phyloP scores from a whole-genome alignment of 2,888 invertebrate species.

The Drosophila monieri region DNA sequence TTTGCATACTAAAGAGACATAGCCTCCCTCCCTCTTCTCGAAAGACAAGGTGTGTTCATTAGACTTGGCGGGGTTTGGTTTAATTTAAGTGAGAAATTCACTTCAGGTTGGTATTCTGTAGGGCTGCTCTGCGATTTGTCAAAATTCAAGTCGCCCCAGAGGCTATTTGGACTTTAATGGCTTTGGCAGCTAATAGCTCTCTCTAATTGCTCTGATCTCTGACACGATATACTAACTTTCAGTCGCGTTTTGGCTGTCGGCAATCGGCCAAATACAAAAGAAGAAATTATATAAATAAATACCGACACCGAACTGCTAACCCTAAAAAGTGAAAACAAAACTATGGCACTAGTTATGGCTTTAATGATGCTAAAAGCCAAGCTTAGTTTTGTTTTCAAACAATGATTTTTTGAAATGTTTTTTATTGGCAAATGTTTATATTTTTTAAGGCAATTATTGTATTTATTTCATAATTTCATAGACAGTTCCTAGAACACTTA shows the following conservation, averaged over 20 bases:
- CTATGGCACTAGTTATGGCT: conserved; percentile 8
- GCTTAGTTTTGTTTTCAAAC: background rate
- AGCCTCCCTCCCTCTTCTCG: conserved; percentile 1
- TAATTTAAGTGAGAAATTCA: conserved; percentile 26
- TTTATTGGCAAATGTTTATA: background rate
- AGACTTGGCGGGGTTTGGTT: conserved; percentile 11
- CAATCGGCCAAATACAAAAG: conserved; percentile 4
- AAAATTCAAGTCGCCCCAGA: conserved; percentile 42
- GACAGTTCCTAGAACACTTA: background rate
- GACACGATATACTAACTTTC: conserved; percentile 44
- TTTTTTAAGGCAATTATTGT: no score
- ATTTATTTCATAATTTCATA: no score
- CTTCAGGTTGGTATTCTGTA: conserved; percentile 1
- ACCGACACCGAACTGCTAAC: conserved; percentile 10
- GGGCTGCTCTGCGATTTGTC: conserved; percentile 58
- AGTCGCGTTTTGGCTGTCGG: background rate
- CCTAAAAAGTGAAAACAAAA: conserved; percentile 23
- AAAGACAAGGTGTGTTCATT: conserved; percentile 63
- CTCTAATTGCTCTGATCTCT: conserved; percentile 69
- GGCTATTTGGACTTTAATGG: conserved; percentile 20
- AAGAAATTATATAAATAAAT: conserved; percentile 32
- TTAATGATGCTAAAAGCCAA: background rate
- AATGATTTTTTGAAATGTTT: background rate
- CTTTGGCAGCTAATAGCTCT: conserved; percentile 44
- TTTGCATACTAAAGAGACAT: conserved; percentile 68